These are phyloP conservation scores for Drosophila azteca DNA, from an alignment of 1,140 invertebrate species.

Conservation along the genomic window DNA sequence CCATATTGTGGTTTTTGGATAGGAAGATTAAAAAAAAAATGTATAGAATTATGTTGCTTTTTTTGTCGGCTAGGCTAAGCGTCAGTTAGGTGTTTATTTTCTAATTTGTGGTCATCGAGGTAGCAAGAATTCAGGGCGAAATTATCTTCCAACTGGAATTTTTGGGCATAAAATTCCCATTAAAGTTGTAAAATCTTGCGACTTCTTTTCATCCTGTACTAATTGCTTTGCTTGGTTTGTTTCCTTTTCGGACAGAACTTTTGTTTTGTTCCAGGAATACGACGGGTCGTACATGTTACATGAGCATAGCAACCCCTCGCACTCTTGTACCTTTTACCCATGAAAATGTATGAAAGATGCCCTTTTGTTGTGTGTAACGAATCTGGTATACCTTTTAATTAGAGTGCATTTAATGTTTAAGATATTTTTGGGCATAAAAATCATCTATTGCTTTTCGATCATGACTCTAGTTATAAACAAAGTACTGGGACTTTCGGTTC, in stretches of 20 bases:
- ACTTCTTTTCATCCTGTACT: not conserved
- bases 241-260: not conserved
- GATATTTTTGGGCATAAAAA: not conserved
- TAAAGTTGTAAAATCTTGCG: too few relatives aligned
- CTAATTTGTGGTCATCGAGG: conserved; percentile 48
- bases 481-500: too few relatives aligned
- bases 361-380: too few relatives aligned
- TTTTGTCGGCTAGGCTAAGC: not conserved
- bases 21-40: conserved; percentile 25
- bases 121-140: conserved; percentile 19
- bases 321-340: too few relatives aligned
- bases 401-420: too few relatives aligned
- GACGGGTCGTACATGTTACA: not conserved
- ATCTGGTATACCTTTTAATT: too few relatives aligned
- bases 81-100: conserved; percentile 45
- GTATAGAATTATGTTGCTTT: conserved; percentile 5
- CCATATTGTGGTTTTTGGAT: conserved; percentile 22
- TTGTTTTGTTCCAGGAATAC: not conserved
- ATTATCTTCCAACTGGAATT: not conserved
- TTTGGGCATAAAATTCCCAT: too few relatives aligned
- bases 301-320: not conserved
- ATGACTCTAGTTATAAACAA: too few relatives aligned
- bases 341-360: too few relatives aligned
- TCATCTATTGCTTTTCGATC: not conserved
- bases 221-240: conserved; percentile 45